Percentiles rank a stretch among this genome's conserved stretches.
Evolutionary conservation across 1,140 invertebrate genomes (phyloP).

Genomic region (Drosophila carrolli): DNA sequence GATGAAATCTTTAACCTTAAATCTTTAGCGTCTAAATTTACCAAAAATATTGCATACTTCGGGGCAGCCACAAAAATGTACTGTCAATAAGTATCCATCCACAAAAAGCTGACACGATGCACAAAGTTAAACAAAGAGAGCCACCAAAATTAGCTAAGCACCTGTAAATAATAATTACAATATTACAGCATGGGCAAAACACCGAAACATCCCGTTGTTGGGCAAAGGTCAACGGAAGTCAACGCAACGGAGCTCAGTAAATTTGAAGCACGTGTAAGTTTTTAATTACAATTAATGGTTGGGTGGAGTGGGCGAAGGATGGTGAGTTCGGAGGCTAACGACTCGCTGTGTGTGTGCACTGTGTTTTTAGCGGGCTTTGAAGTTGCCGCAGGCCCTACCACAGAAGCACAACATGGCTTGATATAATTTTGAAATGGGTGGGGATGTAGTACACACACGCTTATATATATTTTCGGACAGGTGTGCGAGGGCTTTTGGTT

Average conservation of each 20-base stretch:
- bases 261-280: slow-evolving; percentile 76
- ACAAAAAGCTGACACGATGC: slow-evolving; percentile 19
- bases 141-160: slow-evolving; percentile 36
- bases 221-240: slow-evolving; percentile 52
- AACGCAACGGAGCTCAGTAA: slow-evolving; percentile 33
- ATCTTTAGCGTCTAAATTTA: not conserved
- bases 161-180: slow-evolving; percentile 66
- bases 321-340: not conserved
- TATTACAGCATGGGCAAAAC: slow-evolving; percentile 36
- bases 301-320: not conserved
- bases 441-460: not conserved
- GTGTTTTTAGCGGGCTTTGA: slow-evolving; percentile 56
- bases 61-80: slow-evolving; percentile 10
- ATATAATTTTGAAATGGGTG: not conserved
- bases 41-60: slow-evolving; percentile 44
- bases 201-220: slow-evolving; percentile 10
- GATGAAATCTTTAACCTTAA: not conserved
- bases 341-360: slow-evolving; percentile 18
- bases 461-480: slow-evolving; percentile 9
- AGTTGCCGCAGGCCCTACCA: slow-evolving; percentile 43
- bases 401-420: slow-evolving; percentile 11
- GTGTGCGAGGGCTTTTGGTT: slow-evolving; percentile 33
- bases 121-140: slow-evolving; percentile 16
- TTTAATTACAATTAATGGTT: slow-evolving; percentile 74
- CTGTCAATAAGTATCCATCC: slow-evolving; percentile 6